Base-by-base conservation (phyloP, 2,888 invertebrate genomes). In the Megamerina dolium region DNA sequence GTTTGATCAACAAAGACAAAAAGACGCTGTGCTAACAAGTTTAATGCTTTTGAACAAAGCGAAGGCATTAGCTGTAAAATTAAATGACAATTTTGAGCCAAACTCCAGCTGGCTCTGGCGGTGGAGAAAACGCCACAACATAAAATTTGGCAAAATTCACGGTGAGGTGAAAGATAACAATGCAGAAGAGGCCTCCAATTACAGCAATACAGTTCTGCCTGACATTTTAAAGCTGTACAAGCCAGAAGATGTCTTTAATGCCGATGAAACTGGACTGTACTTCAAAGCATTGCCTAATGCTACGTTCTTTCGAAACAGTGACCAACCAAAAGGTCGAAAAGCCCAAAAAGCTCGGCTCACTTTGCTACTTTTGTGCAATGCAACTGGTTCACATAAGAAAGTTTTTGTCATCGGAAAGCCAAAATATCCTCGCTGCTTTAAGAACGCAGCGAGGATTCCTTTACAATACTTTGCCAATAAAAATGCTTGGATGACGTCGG, bases 281-380 rank as follows among this genome's bases (percentile, higher is more conserved):
- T 53, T 45, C 35, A 53, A 49, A 41, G 47, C 51, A n/a, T 42
- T 53, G 29, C 46, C 51, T 1, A 37, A 42, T 32, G 46, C 34
- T 38, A 41, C 45, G 8, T 44, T 49, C n/a, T 32, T 32, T 10
- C 39, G 36, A 30, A 39, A 16, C 19, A 37, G 45, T 41, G n/a
- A 16, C 26, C 16, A 47, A 19, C 31, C 38, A 4, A 13, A 26
- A 17, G 48, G 46, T 14, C 29, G 38, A 10, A 48, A 45, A 35
- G 32, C 23, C 2, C 41, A 33, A 8, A 50, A 50, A 36, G 41
- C 10, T 23, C 41, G 48, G 35, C 37, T 46, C 9, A 51, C 47
- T 30, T 19, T 50, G 13, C 39, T 53, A 41, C 49, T 49, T 34
- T 38, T 48, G 29, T 50, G 50, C 32, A 47, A 50, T 42, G 41